Conservation (phyloP, 2,797 vertebrate species). For the Oreochromis mossambicus region DNA sequence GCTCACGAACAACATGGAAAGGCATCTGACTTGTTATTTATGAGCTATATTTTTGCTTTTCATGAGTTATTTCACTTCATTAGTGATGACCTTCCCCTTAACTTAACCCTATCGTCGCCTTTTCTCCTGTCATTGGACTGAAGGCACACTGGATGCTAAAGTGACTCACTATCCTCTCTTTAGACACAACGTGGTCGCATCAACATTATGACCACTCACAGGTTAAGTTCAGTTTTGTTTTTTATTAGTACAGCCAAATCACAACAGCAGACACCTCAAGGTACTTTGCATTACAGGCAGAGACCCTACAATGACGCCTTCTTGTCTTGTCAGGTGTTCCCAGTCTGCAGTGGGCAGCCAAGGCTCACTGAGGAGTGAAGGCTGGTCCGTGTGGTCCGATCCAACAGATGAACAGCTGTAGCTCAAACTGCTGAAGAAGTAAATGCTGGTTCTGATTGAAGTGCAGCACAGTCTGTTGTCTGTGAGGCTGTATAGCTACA, state of each 20-base stretch:
- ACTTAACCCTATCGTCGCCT: not conserved
- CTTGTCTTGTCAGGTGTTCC: accelerated
- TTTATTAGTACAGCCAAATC: not conserved
- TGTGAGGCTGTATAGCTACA: not conserved
- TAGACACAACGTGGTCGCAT: not conserved
- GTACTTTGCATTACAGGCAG: not conserved
- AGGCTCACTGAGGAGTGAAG: accelerated
- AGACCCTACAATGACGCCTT: accelerated
- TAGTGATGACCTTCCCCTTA: not conserved
- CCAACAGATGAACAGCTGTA: not conserved
- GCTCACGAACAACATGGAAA: not conserved
- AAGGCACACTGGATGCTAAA: not conserved
- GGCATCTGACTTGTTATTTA: not conserved
- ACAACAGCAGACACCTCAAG: not conserved
- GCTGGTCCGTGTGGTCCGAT: not conserved
- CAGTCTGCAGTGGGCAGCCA: not conserved
- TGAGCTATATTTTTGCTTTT: not conserved
- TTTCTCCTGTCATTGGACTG: not conserved
- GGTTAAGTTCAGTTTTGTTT: not conserved
- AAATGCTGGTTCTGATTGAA: not conserved
- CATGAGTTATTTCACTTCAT: not conserved
- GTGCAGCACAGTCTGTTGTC: not conserved
- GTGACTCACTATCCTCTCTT: not conserved
- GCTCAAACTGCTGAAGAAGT: not conserved
- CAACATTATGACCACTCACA: not conserved